A percentile compares a stretch with the other conserved stretches of the same genome.
Conservation (phyloP, 1,140 invertebrate species). For the Limonius californicus region DNA sequence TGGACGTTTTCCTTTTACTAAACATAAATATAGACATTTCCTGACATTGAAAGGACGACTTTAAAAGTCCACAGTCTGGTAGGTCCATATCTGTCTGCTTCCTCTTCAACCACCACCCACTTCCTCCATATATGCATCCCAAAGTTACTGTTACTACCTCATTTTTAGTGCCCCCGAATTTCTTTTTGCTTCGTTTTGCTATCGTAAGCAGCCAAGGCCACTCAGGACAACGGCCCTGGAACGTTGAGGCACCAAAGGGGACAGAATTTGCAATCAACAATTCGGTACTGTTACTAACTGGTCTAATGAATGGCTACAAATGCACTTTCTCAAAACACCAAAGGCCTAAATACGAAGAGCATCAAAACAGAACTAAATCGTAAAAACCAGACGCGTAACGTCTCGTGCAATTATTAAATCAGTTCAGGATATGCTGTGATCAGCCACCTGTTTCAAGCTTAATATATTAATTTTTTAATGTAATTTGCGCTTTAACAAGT, state of each 20-base stretch:
- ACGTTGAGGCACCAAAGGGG: conserved; percentile 9
- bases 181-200: conserved; percentile 4
- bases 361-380: too few relatives aligned
- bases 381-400: too few relatives aligned
- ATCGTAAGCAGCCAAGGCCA: conserved; percentile 11
- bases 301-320: neutral
- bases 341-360: neutral
- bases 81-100: too few relatives aligned
- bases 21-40: too few relatives aligned
- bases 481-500: too few relatives aligned
- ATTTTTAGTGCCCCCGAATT: conserved; percentile 6
- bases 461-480: neutral
- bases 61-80: too few relatives aligned
- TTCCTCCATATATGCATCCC: neutral
- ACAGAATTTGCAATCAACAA: conserved; percentile 4
- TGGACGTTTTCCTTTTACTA: too few relatives aligned
- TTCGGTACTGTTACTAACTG: conserved; percentile 8
- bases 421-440: neutral
- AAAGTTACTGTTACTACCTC: neutral
- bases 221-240: conserved; percentile 13
- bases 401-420: too few relatives aligned
- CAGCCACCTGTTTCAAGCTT: conserved; percentile 4
- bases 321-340: neutral
- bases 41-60: too few relatives aligned
- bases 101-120: too few relatives aligned